Evolutionary conservation across 2,888 invertebrate genomes (phyloP), one percentile per base, ranked within the genome.

Genomic region (Galeruca laticollis): DNA sequence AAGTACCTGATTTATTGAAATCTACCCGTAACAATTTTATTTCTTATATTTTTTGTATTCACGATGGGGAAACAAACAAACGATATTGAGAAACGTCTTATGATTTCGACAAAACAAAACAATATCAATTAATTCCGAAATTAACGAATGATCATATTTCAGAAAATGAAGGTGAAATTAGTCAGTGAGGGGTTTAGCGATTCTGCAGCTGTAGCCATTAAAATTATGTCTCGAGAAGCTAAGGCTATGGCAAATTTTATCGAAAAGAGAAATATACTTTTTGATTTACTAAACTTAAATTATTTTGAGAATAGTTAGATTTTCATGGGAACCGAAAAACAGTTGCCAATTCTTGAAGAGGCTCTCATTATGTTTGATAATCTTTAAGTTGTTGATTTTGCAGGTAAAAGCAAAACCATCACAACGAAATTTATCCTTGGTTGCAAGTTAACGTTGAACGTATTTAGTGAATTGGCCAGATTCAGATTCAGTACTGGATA

Each of bases 271-370:
- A 37, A 37, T 37, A 10, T 9, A 9, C 37, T 37, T 37, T 37
- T 37, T 37, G 37, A 37, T 37, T 37, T 37, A 37, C 6, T 37
- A 10, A 37, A 37, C 10, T 59, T 40, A 60, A 37, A 40, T 40
- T 37, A 35, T 60, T 40, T 35, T 60, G 60, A 37, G 10, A 37
- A 37, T 35, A n/a, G n/a, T n/a, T n/a, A n/a, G n/a, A n/a, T n/a
- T n/a, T n/a, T n/a, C n/a, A n/a, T n/a, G n/a, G n/a, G 60, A 37
- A 60, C 60, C 37, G 60, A 60, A 40, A 60, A 60, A 40, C 60
- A 60, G 40, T 15, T 60, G 60, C 33, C 11, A 60, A 15, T 13
- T 40, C 37, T 60, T 60, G 37, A 40, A 60, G 60, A 60, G 37
- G 60, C 60, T 18, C 37, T 37, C 37, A 18, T 20, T 40, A 60